Evolutionary conservation across 2,888 invertebrate species (phyloP), one percentile per base, ranked within the genome.

Genomic region (Eupithecia centaureata): DNA sequence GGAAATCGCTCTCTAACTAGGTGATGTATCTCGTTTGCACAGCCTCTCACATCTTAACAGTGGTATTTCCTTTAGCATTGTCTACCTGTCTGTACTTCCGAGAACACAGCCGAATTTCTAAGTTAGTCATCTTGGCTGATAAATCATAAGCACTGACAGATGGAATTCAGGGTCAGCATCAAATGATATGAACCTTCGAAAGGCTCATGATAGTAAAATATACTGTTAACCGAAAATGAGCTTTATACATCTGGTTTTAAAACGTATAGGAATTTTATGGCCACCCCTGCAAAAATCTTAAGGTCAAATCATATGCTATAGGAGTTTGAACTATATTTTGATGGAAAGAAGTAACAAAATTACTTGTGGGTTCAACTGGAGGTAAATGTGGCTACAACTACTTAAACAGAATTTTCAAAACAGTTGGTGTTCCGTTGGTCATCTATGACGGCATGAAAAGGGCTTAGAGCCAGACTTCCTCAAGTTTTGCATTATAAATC

Each of bases 1-100:
- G 15, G 5, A 18, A 18, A 4, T 47, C 47, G 18, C 18, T n/a
- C 10, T 1, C 2, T 18, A 47, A 47, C 15, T 15, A 47, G n/a
- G 18, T n/a, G 18, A 47, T 15, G 38, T 15, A 57, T 57, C 57
- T 32, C 57, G 32, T 57, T 33, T 57, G 32, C 32, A 15, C 52
- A 18, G 57, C 18, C 28, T 32, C 57, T 57, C 30, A 57, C 18
- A 12, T 32, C 57, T 57, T 4, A 54, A 54, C 52, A 63, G 15
- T 73, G 86, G 84, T 79, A 89, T 88, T 89, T 89, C 88, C 89
- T 87, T 78, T 82, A 67, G 62, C 76, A 83, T 82, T 82, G 82
- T 85, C 83, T 76, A 77, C 78, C 79, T 78, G 78, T 78, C 69
- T 71, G 73, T 78, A 61, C 71, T 89, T 87, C 87, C 77, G 63